Evolutionary conservation across 2,113 vertebrate genomes (phyloP).

Genomic region (Xenus cinereus): DNA sequence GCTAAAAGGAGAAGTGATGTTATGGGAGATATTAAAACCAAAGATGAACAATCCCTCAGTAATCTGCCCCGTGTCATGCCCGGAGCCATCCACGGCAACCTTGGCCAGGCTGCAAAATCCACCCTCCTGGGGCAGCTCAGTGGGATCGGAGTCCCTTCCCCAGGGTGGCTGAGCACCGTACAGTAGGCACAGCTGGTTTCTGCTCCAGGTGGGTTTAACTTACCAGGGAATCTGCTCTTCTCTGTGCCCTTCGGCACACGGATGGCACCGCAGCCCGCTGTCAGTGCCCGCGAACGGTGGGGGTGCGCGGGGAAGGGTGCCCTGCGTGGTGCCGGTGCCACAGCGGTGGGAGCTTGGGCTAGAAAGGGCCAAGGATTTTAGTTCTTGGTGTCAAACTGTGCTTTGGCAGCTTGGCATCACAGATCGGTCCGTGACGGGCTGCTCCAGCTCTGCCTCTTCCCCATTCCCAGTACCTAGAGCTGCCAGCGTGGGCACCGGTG

Average conservation of each 20-base stretch:
- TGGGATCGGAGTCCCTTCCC: neutral
- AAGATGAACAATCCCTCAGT: fast-evolving
- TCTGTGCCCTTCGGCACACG: fast-evolving
- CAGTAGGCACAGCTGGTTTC: neutral
- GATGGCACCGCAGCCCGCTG: neutral
- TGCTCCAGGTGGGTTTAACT: neutral
- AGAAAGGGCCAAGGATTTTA: neutral
- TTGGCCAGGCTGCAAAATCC: neutral
- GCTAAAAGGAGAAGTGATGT: conserved; percentile 5
- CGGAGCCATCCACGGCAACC: neutral
- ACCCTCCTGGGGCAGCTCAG: neutral
- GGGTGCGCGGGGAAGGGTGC: neutral
- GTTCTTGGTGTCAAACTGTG: neutral
- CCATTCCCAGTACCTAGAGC: neutral
- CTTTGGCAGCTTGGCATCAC: neutral
- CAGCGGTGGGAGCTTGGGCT: neutral
- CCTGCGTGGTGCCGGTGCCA: fast-evolving
- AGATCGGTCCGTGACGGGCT: fast-evolving
- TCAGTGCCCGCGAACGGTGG: neutral
- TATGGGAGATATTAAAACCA: neutral
- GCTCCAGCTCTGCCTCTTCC: neutral
- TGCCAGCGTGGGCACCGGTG: fast-evolving
- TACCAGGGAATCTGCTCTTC: fast-evolving
- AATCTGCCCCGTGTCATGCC: neutral
- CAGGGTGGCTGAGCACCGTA: fast-evolving